A percentile compares a stretch with the other conserved stretches of the same genome.
Conservation (phyloP, 1,140 invertebrate species). For the Asobara japonica region DNA sequence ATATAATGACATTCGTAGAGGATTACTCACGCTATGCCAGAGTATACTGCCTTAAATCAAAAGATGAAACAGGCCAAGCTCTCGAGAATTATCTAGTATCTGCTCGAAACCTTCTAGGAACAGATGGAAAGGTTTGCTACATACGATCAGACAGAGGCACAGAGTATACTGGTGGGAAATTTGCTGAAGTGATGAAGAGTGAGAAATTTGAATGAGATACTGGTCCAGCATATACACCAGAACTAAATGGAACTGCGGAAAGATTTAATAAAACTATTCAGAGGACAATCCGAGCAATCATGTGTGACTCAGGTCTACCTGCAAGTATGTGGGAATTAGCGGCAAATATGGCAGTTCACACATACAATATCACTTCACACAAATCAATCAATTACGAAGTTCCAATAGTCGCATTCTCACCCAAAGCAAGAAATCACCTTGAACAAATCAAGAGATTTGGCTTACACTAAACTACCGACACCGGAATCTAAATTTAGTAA, state of each 20-base stretch:
- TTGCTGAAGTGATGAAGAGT: constrained; percentile 29
- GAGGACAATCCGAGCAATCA: constrained; percentile 47
- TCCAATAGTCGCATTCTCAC: too few species aligned
- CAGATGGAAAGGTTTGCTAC: constrained; percentile 37
- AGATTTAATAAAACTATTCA: constrained; percentile 55
- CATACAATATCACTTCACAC: constrained; percentile 48
- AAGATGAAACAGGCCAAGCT: constrained; percentile 27
- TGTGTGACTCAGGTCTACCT: constrained; percentile 50
- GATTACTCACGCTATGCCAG: constrained; percentile 30
- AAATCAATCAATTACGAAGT: too few species aligned
- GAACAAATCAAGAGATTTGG: too few species aligned
- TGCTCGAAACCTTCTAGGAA: constrained; percentile 30
- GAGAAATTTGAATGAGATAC: constrained; percentile 38
- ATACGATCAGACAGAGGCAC: constrained; percentile 33
- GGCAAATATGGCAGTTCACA: constrained; percentile 46
- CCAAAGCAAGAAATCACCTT: too few species aligned
- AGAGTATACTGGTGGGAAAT: constrained; percentile 37
- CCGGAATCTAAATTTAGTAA: too few species aligned
- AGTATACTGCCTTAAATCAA: constrained; percentile 31
- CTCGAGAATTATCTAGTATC: constrained; percentile 24
- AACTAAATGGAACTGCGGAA: constrained; percentile 54
- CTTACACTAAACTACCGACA: too few species aligned
- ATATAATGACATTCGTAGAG: constrained; percentile 26
- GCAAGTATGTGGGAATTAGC: constrained; percentile 55
- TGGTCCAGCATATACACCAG: constrained; percentile 39